Evolutionary conservation across 2,888 invertebrate species (phyloP).

Genomic region (Monochamus alternatus): DNA sequence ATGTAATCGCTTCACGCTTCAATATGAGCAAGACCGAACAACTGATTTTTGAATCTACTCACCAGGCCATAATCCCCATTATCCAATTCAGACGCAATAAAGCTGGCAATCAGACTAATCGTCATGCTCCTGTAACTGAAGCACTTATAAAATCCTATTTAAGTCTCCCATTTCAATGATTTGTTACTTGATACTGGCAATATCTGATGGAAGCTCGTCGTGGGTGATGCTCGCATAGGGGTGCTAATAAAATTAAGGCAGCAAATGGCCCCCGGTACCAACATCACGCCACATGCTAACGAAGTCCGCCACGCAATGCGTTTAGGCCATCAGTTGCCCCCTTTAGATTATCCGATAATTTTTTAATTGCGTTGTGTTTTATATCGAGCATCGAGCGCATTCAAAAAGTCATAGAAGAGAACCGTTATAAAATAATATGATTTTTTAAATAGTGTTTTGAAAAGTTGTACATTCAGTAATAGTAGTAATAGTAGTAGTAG

Average conservation of each 20-base stretch:
- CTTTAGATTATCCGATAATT: background rate
- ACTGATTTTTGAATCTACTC: background rate
- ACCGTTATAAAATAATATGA: too few relatives aligned
- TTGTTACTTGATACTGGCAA: conserved; percentile 48
- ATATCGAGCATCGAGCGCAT: too few relatives aligned
- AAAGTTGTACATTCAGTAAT: too few relatives aligned
- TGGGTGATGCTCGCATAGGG: conserved; percentile 55
- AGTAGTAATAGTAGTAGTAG: too few relatives aligned
- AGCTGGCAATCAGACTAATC: conserved; percentile 19
- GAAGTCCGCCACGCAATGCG: conserved; percentile 24
- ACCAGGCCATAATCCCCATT: background rate
- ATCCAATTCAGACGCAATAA: background rate
- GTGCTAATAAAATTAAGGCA: conserved; percentile 70
- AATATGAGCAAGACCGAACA: background rate
- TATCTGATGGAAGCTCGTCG: conserved; percentile 35
- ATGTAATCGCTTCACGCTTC: too few relatives aligned
- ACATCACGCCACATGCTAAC: conserved; percentile 68
- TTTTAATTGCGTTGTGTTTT: conserved; percentile 6
- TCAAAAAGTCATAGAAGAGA: too few relatives aligned
- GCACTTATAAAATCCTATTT: conserved; percentile 37
- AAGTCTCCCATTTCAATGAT: conserved; percentile 45
- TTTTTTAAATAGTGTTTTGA: too few relatives aligned
- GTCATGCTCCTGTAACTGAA: conserved; percentile 15
- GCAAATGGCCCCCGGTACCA: conserved; percentile 67
- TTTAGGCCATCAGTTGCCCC: background rate